Base-by-base conservation (phyloP, 2,888 invertebrate genomes). In the Panorpa germanica region DNA sequence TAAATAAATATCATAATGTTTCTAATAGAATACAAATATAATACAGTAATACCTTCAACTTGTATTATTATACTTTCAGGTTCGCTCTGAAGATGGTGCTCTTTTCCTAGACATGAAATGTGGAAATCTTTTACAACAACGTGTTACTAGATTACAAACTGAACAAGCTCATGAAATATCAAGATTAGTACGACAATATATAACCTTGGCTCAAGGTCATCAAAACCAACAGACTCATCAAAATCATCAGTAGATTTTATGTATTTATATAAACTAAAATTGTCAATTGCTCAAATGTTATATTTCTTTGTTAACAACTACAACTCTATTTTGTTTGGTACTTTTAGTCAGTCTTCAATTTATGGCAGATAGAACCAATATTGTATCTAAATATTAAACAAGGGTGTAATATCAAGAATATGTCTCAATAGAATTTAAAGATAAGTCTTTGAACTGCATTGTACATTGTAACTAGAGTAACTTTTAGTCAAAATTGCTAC, bases 81-180 rank as follows among this genome's bases (percentile, higher is more conserved):
- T 76, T 17, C 69, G 86, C 37, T 85, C 85, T 0, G 90, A 90
- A 46, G 86, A 88, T 50, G 88, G 88, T 38, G 77, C 83, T 2
- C 61, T 91, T 36, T 90, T 73, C 58, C 63, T 96, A 52, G 95
- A 96, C 59, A 82, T 96, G 76, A 95, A 95, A 55, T 85, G 90
- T 47, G 93, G 95, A 18, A 91, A 93, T 48, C 61, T 95, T 47
- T 78, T 93, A 70, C 88, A 90, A 52, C 93, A 93, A 57, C 71
- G 86, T 41, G 88, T 93, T 44, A 86, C 90, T 36, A 66, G 93
- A 42, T 70, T 96, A 41, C 93, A 95, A 52, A 96, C 95, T 2
- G 91, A 95, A 56, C 85, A 96, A 59, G 95, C 95, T 21, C 90
- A 91, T 47, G 95, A 96, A 57, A 88, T 96, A 44, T 88, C 91